phyloP scores from a whole-genome alignment of 2,113 vertebrate species.

The Penelope pileata region DNA sequence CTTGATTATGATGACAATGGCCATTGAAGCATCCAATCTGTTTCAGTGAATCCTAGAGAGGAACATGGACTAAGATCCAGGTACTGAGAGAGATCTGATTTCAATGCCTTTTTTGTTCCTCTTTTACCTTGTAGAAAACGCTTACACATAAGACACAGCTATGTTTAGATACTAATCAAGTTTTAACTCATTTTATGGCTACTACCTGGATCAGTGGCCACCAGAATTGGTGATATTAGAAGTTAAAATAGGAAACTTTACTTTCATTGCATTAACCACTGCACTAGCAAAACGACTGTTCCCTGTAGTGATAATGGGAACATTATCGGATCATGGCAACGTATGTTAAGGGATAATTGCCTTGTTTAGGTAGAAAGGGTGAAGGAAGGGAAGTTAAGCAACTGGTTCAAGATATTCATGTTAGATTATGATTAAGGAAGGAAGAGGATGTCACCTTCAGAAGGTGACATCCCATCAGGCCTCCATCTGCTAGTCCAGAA shows the following conservation, averaged over 20 bases:
- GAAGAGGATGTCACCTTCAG: background rate
- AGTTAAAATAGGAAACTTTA: background rate
- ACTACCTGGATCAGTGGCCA: background rate
- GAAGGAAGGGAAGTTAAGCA: background rate
- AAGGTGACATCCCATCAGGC: background rate
- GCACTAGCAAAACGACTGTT: background rate
- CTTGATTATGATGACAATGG: background rate
- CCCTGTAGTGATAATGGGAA: background rate
- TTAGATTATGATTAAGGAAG: background rate
- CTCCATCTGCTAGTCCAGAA: background rate
- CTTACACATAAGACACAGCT: background rate
- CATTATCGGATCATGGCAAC: background rate
- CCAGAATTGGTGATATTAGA: background rate
- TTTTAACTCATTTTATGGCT: background rate
- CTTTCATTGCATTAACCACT: background rate
- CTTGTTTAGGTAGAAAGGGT: background rate
- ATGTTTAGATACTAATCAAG: fast-evolving
- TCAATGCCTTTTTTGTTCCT: background rate
- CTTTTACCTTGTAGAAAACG: background rate
- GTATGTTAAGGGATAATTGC: background rate
- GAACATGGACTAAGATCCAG: fast-evolving
- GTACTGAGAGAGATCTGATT: background rate
- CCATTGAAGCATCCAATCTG: fast-evolving
- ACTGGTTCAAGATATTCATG: background rate
- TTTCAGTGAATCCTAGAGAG: background rate